Conservation (phyloP, 2,888 invertebrate species). For the Xanthia icteritia region DNA sequence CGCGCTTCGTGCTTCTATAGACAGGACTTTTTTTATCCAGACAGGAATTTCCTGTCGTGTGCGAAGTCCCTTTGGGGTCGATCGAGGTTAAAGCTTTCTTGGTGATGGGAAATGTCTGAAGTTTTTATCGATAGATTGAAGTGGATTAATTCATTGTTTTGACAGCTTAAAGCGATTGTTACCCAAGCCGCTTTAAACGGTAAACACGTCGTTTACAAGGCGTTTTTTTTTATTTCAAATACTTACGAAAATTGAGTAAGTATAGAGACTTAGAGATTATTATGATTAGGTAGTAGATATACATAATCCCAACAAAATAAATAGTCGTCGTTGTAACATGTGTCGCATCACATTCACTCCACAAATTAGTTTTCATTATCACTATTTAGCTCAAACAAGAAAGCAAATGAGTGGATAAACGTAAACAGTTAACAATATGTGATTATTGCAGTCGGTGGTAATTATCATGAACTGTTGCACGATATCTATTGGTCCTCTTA, state of each 20-base stretch:
- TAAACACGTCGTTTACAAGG: too few relatives aligned
- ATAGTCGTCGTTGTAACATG: not conserved
- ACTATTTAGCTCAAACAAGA: constrained; percentile 2
- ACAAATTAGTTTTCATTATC: constrained; percentile 13
- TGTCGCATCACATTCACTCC: not conserved
- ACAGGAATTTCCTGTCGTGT: constrained; percentile 76
- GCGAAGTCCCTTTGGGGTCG: constrained; percentile 62
- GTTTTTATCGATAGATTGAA: constrained; percentile 13
- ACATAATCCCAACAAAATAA: not conserved
- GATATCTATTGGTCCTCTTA: constrained; percentile 32
- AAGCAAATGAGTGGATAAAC: constrained; percentile 4
- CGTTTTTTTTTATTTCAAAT: not conserved
- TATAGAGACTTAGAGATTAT: not conserved
- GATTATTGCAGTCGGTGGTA: constrained; percentile 6
- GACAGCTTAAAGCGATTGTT: not conserved
- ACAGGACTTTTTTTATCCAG: constrained; percentile 68
- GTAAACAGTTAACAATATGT: constrained; percentile 1
- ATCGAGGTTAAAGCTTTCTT: constrained; percentile 57
- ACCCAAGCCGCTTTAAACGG: not conserved
- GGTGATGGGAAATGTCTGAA: constrained; percentile 9
- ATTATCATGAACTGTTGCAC: constrained; percentile 31
- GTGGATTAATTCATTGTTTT: not conserved
- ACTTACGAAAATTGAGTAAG: not conserved
- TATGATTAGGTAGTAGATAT: not conserved
- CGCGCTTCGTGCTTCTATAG: constrained; percentile 34